phyloP scores from a whole-genome alignment of 2,888 invertebrate genomes.

The Synanthedon myopaeformis region DNA sequence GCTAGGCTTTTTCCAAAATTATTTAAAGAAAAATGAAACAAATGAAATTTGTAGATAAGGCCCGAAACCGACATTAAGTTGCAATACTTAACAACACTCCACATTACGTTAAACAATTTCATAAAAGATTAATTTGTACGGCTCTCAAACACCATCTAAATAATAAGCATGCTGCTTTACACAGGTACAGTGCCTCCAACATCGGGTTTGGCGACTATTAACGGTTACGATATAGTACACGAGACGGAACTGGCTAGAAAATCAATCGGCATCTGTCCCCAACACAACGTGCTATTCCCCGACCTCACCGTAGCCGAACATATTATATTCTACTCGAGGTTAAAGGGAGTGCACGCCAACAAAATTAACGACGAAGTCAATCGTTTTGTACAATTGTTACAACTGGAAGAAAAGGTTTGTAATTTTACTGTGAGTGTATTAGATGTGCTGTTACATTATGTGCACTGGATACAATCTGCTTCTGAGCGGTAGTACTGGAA shows the following conservation, averaged over 20 bases:
- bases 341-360: conserved; percentile 72
- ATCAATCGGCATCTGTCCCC: conserved; percentile 86
- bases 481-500: too few species aligned
- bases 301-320: conserved; percentile 88
- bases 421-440: background rate
- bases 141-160: background rate
- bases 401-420: conserved; percentile 74
- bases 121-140: conserved; percentile 1
- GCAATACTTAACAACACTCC: too few species aligned
- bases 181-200: conserved; percentile 77
- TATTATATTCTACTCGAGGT: conserved; percentile 82
- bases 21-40: background rate
- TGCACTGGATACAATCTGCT: too few species aligned
- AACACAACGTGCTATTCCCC: conserved; percentile 88
- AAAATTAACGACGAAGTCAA: conserved; percentile 73
- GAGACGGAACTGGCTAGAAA: conserved; percentile 77
- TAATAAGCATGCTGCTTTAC: too few species aligned
- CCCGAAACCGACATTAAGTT: too few species aligned
- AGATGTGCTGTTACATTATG: too few species aligned
- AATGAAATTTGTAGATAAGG: background rate
- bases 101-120: too few species aligned
- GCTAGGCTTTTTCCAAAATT: background rate
- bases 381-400: conserved; percentile 75
- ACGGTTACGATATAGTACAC: conserved; percentile 77
- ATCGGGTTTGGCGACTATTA: conserved; percentile 78